Conservation (phyloP, 2,888 invertebrate species). For the Atethmia centrago region DNA sequence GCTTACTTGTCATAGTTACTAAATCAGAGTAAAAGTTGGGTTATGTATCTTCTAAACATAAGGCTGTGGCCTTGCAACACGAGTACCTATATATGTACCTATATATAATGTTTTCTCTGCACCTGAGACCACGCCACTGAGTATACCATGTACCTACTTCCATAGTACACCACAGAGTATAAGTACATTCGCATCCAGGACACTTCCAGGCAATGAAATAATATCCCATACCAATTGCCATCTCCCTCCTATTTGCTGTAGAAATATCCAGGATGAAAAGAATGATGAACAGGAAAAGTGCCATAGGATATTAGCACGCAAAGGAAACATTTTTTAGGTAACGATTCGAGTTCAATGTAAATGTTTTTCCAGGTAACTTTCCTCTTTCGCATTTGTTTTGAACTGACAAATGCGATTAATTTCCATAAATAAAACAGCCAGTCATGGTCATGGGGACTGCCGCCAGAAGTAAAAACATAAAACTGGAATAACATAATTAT, state of each 20-base stretch:
- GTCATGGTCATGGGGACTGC: no score
- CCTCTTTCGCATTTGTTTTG: background rate
- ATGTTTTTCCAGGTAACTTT: background rate
- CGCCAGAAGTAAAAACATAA: no score
- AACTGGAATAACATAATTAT: no score
- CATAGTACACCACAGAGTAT: background rate
- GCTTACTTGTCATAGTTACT: slow-evolving; percentile 64
- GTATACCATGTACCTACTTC: background rate
- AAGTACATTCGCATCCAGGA: background rate
- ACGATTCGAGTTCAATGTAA: background rate
- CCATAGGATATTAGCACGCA: background rate
- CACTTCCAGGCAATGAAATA: background rate
- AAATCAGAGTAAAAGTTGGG: slow-evolving; percentile 43
- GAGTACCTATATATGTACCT: no score
- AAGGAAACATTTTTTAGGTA: no score
- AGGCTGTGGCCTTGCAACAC: slow-evolving; percentile 25
- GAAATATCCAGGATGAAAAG: background rate
- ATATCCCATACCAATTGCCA: background rate
- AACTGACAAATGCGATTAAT: background rate
- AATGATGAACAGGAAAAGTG: background rate
- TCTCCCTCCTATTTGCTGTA: background rate
- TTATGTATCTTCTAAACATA: slow-evolving; percentile 40
- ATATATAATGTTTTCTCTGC: background rate
- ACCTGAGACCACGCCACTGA: background rate
- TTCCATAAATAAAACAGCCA: no score